Evolutionary conservation across 2,797 vertebrate species (phyloP), one percentile per base, ranked within the genome.

Genomic region (Anabas testudineus): DNA sequence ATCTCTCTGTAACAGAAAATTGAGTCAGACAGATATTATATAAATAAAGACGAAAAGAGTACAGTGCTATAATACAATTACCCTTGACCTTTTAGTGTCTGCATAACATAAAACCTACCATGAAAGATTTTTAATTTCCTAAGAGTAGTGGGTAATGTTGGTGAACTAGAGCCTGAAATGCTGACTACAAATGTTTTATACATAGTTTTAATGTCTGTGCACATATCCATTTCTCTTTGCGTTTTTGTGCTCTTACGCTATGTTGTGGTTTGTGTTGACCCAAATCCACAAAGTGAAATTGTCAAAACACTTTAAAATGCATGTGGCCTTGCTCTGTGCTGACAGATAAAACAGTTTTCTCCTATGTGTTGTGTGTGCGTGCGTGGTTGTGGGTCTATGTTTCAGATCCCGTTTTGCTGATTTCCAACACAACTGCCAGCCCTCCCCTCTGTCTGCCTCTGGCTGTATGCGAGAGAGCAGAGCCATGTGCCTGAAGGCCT

Each of bases 401-500:
- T 82, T 70, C 86, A 99, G 98, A 91, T 98, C 97, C 52, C 94
- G 96, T 56, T 88, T 99, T 83, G 95, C 95, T 74, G 97, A 97
- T 92, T 99, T 97, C 90, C 96, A 97, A 66, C 96, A 96, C 78
- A 95, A 97, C 60, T 99, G 98, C 83, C 95, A 95, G 89, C 92
- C 95, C 36, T 91, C 94, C 56, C 87, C 93, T 58, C 74, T 68
- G 56, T 95, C 94, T 63, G 83, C 93, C 72, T 95, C 94, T 71
- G 93, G 91, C 79, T 97, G 96, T 87, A 87, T 93, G 81, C 91
- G 91, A 70, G 94, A 95, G 71, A 95, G 88, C 78, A 88, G 92
- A 70, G 94, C 94, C 61, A 93, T 94, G 67, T 99, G 98, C 91
- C 93, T 99, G 65, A 95, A 96, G 91, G 95, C 98, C 55, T 99